Evolutionary conservation across 64 coral and sea anemone species (phyloP).

Genomic region (Cladopsammia gracilis): DNA sequence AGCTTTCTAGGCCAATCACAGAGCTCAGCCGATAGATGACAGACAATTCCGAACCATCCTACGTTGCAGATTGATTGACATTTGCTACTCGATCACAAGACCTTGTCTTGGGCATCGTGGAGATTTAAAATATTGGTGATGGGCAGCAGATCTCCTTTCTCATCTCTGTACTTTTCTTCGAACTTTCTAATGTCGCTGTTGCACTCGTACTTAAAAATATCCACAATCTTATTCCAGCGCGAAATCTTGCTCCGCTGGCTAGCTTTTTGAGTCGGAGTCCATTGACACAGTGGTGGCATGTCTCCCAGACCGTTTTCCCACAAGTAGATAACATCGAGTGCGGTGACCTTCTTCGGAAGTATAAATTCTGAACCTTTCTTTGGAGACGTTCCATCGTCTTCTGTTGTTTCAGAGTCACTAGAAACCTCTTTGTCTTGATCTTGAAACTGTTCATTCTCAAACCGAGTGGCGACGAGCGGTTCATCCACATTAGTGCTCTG

Average conservation of each 20-base stretch:
- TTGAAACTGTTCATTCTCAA: neutral
- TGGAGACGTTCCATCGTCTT: constrained; percentile 27
- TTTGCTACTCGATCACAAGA: neutral
- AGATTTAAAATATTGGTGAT: constrained; percentile 94
- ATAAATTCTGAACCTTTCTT: constrained; percentile 77
- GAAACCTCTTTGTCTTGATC: constrained; percentile 17
- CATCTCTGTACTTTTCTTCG: constrained; percentile 97
- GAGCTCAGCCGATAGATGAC: too few species aligned
- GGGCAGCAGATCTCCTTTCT: constrained; percentile 85
- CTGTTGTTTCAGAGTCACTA: constrained; percentile 49
- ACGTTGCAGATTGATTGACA: neutral
- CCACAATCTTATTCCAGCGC: constrained; percentile 96
- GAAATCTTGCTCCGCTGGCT: constrained; percentile 95
- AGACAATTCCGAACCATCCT: too few species aligned
- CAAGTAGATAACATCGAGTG: constrained; percentile 91
- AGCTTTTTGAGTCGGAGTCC: constrained; percentile 84
- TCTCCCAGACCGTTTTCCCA: constrained; percentile 96
- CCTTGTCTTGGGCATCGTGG: constrained; percentile 86
- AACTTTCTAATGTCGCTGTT: constrained; percentile 85
- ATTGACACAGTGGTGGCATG: constrained; percentile 92
- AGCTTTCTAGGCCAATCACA: too few species aligned
- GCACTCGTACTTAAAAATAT: constrained; percentile 96
- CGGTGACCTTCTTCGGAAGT: constrained; percentile 90
- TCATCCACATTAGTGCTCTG: neutral
- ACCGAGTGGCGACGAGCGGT: neutral